These are phyloP conservation scores for Nannoperca australis DNA, from an alignment of 2,797 vertebrate genomes.

Conservation along the genomic window DNA sequence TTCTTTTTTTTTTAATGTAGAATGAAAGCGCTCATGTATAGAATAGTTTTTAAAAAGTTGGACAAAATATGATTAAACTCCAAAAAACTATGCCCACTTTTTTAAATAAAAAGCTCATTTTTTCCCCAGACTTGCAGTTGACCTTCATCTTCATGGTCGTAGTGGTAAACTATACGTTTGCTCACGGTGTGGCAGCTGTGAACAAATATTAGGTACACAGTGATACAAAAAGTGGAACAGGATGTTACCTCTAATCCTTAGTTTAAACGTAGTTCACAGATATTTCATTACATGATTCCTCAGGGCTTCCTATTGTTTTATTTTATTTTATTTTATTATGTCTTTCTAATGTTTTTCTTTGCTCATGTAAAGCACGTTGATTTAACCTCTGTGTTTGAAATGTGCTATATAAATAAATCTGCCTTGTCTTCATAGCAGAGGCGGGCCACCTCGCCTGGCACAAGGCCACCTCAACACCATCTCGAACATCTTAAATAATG, in stretches of 20 bases:
- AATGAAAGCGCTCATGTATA: not conserved
- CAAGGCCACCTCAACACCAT: not conserved
- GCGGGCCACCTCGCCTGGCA: not conserved
- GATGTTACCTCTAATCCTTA: not conserved
- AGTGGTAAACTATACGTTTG: not conserved
- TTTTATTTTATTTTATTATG: no score
- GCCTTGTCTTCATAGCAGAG: not conserved
- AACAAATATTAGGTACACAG: constrained; percentile 8
- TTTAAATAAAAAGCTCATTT: not conserved
- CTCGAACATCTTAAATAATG: not conserved
- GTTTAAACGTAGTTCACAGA: not conserved
- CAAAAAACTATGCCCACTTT: not conserved
- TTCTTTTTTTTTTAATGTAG: not conserved
- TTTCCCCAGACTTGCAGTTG: no score
- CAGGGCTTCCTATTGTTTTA: not conserved
- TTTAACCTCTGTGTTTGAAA: no score
- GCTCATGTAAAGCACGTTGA: no score
- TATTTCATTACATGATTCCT: not conserved
- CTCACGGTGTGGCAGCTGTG: not conserved
- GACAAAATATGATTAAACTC: no score
- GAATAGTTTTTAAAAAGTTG: not conserved
- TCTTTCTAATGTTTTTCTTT: no score
- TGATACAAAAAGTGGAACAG: no score
- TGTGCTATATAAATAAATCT: no score
- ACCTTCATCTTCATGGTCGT: not conserved